A percentile compares a stretch with the other conserved stretches of the same genome.
Evolutionary conservation across 2,113 vertebrate genomes (phyloP).

Genomic region (Rhynchopsitta pachyrhyncha): DNA sequence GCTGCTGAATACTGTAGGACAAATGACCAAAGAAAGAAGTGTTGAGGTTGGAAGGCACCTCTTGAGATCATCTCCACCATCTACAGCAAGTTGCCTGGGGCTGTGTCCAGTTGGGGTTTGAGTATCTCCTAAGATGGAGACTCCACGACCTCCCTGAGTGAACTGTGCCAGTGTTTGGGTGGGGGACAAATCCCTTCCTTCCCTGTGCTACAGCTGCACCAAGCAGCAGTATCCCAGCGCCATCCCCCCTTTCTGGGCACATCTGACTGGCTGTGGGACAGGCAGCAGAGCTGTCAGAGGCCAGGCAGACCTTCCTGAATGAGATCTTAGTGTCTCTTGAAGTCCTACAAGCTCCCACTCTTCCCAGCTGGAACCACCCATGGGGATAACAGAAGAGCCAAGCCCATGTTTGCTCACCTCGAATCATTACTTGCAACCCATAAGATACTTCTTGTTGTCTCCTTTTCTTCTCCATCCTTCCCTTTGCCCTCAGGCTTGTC

Average conservation of each 20-base stretch:
- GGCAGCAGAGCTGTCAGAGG: not conserved
- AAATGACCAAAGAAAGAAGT: not conserved
- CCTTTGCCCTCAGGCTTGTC: not conserved
- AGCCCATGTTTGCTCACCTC: not conserved
- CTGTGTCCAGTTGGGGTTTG: not conserved
- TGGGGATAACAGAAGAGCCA: not conserved
- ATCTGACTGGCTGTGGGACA: not conserved
- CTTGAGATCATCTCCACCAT: not conserved
- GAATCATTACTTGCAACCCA: not conserved
- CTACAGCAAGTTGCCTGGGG: not conserved
- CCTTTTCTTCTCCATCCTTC: not conserved
- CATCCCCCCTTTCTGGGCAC: not conserved
- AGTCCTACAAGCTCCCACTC: not conserved
- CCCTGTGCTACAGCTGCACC: accelerated
- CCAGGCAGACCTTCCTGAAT: not conserved
- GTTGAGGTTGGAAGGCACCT: not conserved
- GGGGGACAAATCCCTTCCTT: not conserved
- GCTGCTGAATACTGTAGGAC: not conserved
- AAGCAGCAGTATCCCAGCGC: accelerated
- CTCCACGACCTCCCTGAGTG: not conserved
- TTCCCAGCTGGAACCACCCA: not conserved
- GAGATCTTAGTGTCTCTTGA: not conserved
- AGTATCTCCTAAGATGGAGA: not conserved
- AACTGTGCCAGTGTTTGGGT: not conserved
- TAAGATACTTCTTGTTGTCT: not conserved